A percentile compares a stretch with the other conserved stretches of the same genome.
Evolutionary conservation across 2,797 vertebrate genomes (phyloP).

Genomic region (Zalophus californianus): DNA sequence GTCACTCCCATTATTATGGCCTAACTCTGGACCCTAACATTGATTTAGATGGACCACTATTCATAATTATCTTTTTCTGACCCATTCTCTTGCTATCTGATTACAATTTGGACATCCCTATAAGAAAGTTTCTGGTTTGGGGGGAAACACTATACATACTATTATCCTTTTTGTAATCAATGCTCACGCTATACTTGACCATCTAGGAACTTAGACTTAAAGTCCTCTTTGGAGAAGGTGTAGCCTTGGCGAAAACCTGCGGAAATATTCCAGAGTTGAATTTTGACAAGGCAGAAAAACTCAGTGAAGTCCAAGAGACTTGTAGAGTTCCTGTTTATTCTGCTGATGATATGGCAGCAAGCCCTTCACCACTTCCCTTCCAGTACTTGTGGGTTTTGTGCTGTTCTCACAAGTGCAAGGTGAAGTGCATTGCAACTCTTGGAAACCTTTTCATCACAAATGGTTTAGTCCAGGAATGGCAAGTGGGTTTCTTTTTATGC

Average conservation of each 20-base stretch:
- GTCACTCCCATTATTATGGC: background rate
- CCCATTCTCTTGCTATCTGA: background rate
- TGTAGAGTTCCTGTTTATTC: background rate
- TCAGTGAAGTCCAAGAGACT: background rate
- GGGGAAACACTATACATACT: background rate
- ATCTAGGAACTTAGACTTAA: background rate
- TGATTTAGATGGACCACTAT: background rate
- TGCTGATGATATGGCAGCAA: background rate
- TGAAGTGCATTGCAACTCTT: background rate
- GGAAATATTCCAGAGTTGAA: background rate
- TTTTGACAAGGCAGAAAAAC: background rate
- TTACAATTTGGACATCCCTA: background rate
- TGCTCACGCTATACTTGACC: background rate
- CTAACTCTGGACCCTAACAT: background rate
- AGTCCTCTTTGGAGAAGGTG: background rate
- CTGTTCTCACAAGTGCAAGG: background rate
- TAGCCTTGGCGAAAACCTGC: background rate
- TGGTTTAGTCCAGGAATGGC: background rate
- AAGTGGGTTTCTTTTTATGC: background rate
- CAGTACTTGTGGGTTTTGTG: background rate
- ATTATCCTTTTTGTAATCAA: background rate
- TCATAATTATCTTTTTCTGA: background rate
- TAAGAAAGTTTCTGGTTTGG: background rate
- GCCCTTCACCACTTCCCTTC: background rate
- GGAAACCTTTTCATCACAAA: background rate